Evolutionary conservation across 2,113 vertebrate species (phyloP), one percentile per base, ranked within the genome.

Genomic region (Eublepharis macularius): DNA sequence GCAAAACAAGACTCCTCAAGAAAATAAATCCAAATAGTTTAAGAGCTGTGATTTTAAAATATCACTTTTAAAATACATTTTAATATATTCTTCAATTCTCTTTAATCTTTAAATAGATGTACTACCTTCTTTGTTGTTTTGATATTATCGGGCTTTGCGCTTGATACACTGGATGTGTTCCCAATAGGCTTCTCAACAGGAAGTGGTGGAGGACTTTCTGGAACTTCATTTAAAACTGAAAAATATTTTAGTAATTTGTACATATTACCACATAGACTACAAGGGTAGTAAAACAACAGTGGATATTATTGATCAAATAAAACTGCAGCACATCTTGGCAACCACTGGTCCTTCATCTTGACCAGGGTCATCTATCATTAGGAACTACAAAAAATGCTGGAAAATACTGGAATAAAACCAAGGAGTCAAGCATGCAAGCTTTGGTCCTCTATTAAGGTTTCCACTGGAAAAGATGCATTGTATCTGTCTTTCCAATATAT

Each of bases 111-210:
- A 63, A 63, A 63, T 63, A 80, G 88, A 93, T 95, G 93, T 92
- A 97, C 96, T 88, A 81, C 76, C 51, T 92, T 95, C 90, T 92
- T 94, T 16, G 88, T 63, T 92, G 89, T 89, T 82, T 93, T 89
- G 57, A 24, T 49, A 43, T 89, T 89, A 87, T 5, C 94, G 66
- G 86, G 82, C 87, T 95, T 97, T 90, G 90, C 92, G 83, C 88
- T 77, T 66, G 87, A 41, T 41, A 93, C 39, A 75, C 6, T 75
- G 7, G 87, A 95, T 7, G 95, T 91, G 74, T 94, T 95, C 65
- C 98, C 98, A 57, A 98, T 94, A 45, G 98, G 96, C 81, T 96
- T 98, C 94, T 97, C 97, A 85, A 91, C 81, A 76, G 98, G 98
- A 39, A 98, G 97, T 68, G 98, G 96, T 0, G 98, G 97, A 86